Evolutionary conservation across 2,888 invertebrate genomes (phyloP).

Genomic region (Lasioglossum vierecki): DNA sequence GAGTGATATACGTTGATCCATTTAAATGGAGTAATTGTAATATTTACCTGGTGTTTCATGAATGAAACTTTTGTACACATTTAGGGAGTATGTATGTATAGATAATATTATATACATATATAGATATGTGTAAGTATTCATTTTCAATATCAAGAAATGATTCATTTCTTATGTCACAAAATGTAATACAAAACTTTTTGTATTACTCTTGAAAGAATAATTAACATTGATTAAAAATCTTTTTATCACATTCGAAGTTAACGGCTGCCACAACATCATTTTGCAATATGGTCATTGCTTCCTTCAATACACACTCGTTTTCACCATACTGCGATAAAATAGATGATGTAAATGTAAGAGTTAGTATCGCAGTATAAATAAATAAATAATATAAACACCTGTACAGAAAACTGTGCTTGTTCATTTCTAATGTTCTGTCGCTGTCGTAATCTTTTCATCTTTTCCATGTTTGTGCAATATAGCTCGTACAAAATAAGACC

Average conservation of each 20-base stretch:
- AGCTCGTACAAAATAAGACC: constrained; percentile 81
- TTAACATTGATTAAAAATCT: constrained; percentile 31
- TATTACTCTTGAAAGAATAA: not conserved
- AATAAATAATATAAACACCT: constrained; percentile 55
- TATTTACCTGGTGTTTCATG: not conserved
- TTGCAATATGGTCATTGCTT: constrained; percentile 85
- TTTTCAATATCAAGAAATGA: not conserved
- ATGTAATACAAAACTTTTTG: not conserved
- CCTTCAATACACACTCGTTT: constrained; percentile 85
- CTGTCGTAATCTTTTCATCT: constrained; percentile 58
- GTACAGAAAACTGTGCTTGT: constrained; percentile 33
- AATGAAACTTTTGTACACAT: constrained; percentile 16
- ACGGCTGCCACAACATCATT: constrained; percentile 85
- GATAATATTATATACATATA: not conserved
- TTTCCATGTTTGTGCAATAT: constrained; percentile 76
- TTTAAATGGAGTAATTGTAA: not conserved
- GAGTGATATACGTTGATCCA: not conserved
- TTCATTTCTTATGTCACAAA: not conserved
- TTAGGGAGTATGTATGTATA: constrained; percentile 14
- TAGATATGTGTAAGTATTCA: not conserved
- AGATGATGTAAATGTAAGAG: constrained; percentile 37
- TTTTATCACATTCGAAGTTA: constrained; percentile 71
- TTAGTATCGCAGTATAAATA: constrained; percentile 15
- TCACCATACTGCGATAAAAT: constrained; percentile 82
- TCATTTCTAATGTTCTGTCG: constrained; percentile 36